Evolutionary conservation across 2,113 vertebrate genomes (phyloP), one percentile per base, ranked within the genome.

Genomic region (Nestor notabilis): DNA sequence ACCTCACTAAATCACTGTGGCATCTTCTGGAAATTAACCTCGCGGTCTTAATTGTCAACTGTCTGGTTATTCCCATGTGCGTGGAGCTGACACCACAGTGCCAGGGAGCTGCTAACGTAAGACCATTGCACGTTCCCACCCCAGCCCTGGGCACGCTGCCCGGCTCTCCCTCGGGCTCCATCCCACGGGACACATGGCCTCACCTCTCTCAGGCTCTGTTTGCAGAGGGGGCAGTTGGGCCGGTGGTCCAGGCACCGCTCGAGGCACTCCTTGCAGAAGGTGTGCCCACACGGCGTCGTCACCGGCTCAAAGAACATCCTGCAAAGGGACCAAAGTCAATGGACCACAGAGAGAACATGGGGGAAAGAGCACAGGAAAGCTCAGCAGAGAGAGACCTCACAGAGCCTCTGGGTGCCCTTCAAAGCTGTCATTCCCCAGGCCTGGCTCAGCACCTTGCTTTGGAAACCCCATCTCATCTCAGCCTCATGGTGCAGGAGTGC

Each of bases 261-360:
- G 0, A 99, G 97, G 95, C 99, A 99, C 97, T 98, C 99, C 94
- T 98, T 99, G 93, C 99, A 99, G 98, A 99, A 99, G 43, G 98
- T 99, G 97, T 99, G 99, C 17, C 99, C 99, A 60, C 99, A 99
- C 5, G 99, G 99, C 1, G 99, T 99, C 0, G 99, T 99, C 90
- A 99, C 98, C 0, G 99, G 99, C 95, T 99, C 98, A 1, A 98
- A 98, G 78, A 99, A 99, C 97, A 99, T 94, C 96, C 99, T 99
- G 90, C 39, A 86, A 83, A 92, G 55, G 39, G 39, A 69, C 6
- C 55, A 27, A 58, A 50, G 43, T 55, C 79, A 87, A 1, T 0
- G 17, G 44, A 46, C 5, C 0, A 8, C 53, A 77, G 33, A 31
- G 6, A 56, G 20, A 31, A 18, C 11, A 10, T 1, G 5, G 21